A percentile compares a stretch with the other conserved stretches of the same genome.
Evolutionary conservation across 2,113 vertebrate species (phyloP).

Genomic region (Nanger granti): DNA sequence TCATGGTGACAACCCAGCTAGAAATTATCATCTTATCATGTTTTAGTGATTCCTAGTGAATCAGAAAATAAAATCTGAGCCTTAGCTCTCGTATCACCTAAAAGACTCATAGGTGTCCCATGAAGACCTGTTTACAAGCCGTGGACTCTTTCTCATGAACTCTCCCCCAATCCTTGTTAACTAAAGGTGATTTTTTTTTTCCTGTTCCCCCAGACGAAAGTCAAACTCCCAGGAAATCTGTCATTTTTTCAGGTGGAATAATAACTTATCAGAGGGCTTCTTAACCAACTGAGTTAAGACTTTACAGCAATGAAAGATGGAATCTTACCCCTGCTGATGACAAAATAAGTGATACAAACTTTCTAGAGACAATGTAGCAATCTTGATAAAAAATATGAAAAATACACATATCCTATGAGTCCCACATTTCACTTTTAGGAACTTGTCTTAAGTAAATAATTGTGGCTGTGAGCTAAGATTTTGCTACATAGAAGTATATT

Average conservation of each 20-base stretch:
- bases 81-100: neutral
- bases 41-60: neutral
- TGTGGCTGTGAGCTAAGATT: neutral
- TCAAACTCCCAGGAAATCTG: neutral
- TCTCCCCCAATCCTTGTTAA: neutral
- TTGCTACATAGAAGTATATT: neutral
- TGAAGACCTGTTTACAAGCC: neutral
- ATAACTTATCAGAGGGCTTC: neutral
- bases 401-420: neutral
- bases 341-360: neutral
- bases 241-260: neutral
- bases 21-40: neutral
- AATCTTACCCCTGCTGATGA: neutral
- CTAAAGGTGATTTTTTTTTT: neutral
- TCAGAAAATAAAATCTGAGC: neutral
- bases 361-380: neutral
- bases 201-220: neutral
- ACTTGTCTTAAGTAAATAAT: neutral
- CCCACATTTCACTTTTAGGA: neutral
- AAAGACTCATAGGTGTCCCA: neutral
- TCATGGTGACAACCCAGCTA: neutral
- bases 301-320: neutral
- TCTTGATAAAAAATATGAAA: neutral
- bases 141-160: accelerated
- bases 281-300: neutral